Base-by-base conservation (phyloP, 2,113 vertebrate species). In the Cricetomys ansorgei region DNA sequence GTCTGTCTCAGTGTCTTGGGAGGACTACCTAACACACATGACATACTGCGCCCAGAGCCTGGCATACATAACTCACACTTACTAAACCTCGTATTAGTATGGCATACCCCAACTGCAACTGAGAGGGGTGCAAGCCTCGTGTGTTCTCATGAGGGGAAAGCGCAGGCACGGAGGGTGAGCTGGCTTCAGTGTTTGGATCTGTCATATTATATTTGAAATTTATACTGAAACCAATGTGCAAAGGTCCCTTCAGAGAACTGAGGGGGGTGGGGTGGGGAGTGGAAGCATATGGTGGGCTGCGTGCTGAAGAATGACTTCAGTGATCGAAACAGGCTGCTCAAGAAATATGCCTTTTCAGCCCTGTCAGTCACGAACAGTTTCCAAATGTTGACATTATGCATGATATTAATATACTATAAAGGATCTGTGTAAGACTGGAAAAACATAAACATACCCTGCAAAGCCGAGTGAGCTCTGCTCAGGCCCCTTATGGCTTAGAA, bases 271-370 rank as follows among this genome's bases (percentile, higher is more conserved):
- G 25, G 34, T 7, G 15, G 57, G 40, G 91, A 95, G 86, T n/a
- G 50, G 48, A 92, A 97, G 95, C 92, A 93, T 92, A 69, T 94
- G 83, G 89, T 64, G 89, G 89, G 59, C 83, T 88, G 93, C 25
- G 9, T 50, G 77, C 72, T 67, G 40, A 80, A 80, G 94, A 95
- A 93, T 75, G 93, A 88, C 34, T 92, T 79, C 27, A 9, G 19
- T 97, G 75, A 96, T 76, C 57, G 95, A 94, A 92, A 94, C 94
- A 97, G 94, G 79, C 95, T 97, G 96, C 67, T 80, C 93, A 70
- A 86, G 69, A 92, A 92, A 84, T 81, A 25, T 0, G 81, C 40
- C 55, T 96, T 96, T 96, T 79, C 88, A 95, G 89, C 87, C 79
- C 93, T 0, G 21, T 92, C 97, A 84, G 83, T 96, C 93, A 96